Base-by-base conservation (phyloP, 2,113 vertebrate genomes). In the Mus musculus region DNA sequence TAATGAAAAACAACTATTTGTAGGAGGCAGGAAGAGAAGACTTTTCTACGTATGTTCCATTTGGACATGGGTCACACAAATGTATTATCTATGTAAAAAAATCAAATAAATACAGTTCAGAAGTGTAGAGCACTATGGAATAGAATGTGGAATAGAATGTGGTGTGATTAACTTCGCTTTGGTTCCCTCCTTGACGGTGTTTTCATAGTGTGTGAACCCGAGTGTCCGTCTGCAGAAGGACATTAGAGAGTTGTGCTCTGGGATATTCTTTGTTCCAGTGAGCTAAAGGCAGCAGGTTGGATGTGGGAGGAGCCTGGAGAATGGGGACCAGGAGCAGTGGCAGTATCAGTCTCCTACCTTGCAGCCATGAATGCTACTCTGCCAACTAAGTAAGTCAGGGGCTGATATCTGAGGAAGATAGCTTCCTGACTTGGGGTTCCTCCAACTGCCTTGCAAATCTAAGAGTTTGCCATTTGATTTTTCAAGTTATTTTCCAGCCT, bases 281-380 rank as follows among this genome's bases (percentile, higher is more conserved):
- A 73, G 13, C 30, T 26, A 78, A 54, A 49, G 36, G 67, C 46
- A 49, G 36, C 24, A 2, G 1, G 4, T 61, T 30, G 30, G 10
- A 14, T 0, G 0, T 19, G 13, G 49, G 7, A 9, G 36, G 3
- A 14, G 3, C 17, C 12, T 59, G 71, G 36, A 59, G 56, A 61
- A n/a, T 69, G 22, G 39, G 12, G 92, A 22, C 39, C 28, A 7
- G 0, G 10, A 13, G 30, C 20, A 22, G 72, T 85, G 26, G 59
- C 46, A 75, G 46, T 1, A 0, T 76, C 33, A 5, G 36, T 20
- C 26, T 22, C 17, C 88, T 33, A 30, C 0, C 16, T 30, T 81
- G 73, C 13, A 42, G 30, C 42, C n/a, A 33, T 9, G 49, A 1
- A 16, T 14, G 19, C 42, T n/a, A 1, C n/a, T 88, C 77, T 39